phyloP scores from a whole-genome alignment of 2,113 vertebrate genomes.

The Vulpes lagopus region DNA sequence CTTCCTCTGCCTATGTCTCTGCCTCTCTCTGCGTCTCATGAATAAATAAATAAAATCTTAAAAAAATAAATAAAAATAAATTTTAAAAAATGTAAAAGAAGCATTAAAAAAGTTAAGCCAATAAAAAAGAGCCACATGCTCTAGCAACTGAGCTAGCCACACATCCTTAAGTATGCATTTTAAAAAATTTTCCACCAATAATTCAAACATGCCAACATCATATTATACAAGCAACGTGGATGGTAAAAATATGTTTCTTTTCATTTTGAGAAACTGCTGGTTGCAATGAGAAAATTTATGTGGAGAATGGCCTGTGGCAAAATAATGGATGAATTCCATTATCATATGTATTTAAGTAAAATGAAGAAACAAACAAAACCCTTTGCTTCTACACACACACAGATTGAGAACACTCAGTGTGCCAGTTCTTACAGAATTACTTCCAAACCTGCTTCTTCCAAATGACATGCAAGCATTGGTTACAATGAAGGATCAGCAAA shows the following conservation, averaged over 20 bases:
- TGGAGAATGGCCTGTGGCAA: not conserved
- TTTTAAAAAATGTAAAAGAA: no score
- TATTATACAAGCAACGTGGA: not conserved
- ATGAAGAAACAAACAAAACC: not conserved
- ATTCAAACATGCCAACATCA: not conserved
- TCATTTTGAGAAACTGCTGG: slow-evolving; percentile 37
- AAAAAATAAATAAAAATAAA: no score
- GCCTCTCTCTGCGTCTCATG: no score
- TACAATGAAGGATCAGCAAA: not conserved
- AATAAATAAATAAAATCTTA: no score
- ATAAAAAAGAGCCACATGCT: no score
- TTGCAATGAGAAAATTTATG: slow-evolving; percentile 44
- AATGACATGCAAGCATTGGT: not conserved
- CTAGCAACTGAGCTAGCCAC: no score
- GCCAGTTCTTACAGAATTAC: not conserved
- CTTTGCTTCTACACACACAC: not conserved
- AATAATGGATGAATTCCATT: slow-evolving; percentile 44
- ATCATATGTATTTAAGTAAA: not conserved
- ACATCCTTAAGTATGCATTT: not conserved
- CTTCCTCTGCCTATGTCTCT: no score
- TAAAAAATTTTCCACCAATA: not conserved
- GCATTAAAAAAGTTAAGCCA: no score
- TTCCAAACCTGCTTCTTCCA: not conserved
- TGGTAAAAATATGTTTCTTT: not conserved
- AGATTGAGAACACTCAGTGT: not conserved